Evolutionary conservation across 2,888 invertebrate species (phyloP).

Genomic region (Blastobasis adustella): DNA sequence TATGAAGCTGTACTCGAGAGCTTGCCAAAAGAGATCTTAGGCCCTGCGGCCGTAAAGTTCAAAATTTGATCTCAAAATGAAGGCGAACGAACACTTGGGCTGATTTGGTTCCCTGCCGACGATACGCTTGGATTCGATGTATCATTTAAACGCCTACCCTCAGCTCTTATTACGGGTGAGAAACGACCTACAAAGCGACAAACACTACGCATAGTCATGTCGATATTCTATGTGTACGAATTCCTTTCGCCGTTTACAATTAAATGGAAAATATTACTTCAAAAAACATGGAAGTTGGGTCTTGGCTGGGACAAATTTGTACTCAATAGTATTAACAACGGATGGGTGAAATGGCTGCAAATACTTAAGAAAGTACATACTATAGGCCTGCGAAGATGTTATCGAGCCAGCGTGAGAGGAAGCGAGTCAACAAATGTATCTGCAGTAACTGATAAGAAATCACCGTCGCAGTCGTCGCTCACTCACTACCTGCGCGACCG

Average conservation of each 20-base stretch:
- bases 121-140: conserved; percentile 9
- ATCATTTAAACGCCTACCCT: conserved; percentile 1
- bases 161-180: conserved; percentile 1
- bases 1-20: conserved; percentile 9
- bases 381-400: conserved; percentile 1
- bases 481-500: conserved; percentile 4
- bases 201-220: conserved; percentile 7
- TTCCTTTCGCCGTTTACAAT: conserved; percentile 11
- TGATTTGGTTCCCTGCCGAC: conserved; percentile 6
- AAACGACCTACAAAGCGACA: conserved; percentile 12
- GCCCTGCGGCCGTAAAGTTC: conserved; percentile 3
- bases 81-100: conserved; percentile 11
- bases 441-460: too few species aligned
- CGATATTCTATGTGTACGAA: conserved; percentile 15
- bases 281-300: conserved; percentile 8
- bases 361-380: neutral
- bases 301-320: conserved; percentile 13
- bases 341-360: neutral
- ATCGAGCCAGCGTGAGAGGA: neutral
- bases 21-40: conserved; percentile 16
- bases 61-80: conserved; percentile 3
- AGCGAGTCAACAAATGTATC: too few species aligned
- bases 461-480: conserved; percentile 4
- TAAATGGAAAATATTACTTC: conserved; percentile 11
- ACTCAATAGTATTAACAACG: conserved; percentile 1